A percentile compares a stretch with the other conserved stretches of the same genome.
phyloP scores from a whole-genome alignment of 2,113 vertebrate species.

The Ptychochromis oligacanthus region DNA sequence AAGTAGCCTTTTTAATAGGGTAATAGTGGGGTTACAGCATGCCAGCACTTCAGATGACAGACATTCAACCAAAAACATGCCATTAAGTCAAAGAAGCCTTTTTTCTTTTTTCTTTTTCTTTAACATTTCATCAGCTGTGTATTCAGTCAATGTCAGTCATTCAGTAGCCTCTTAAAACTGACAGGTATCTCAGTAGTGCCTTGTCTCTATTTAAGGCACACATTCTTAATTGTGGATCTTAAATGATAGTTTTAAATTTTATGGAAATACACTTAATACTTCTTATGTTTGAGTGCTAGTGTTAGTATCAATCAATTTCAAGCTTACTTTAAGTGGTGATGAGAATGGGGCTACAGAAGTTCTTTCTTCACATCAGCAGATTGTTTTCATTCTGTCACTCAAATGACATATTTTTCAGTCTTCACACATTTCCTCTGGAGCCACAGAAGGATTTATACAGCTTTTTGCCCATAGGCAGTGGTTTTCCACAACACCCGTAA shows the following conservation, averaged over 20 bases:
- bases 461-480: background rate
- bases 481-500: background rate
- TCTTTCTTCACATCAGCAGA: background rate
- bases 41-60: slow-evolving; percentile 49
- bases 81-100: slow-evolving; percentile 58
- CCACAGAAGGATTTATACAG: background rate
- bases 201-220: background rate
- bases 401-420: background rate
- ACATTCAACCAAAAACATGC: slow-evolving; percentile 51
- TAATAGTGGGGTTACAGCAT: slow-evolving; percentile 59
- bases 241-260: background rate
- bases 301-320: background rate
- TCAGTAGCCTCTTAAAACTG: background rate
- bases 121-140: slow-evolving; percentile 2
- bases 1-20: slow-evolving; percentile 40
- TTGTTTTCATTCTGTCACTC: background rate
- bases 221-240: background rate
- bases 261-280: background rate
- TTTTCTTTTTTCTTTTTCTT: slow-evolving; percentile 10
- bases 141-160: slow-evolving; percentile 12
- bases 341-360: background rate
- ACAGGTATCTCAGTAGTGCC: background rate
- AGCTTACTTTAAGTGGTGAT: background rate
- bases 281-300: background rate
- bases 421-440: background rate